Percentiles rank a stretch among this genome's conserved stretches.
Evolutionary conservation across 2,797 vertebrate species (phyloP).

Genomic region (Siniperca obscura): DNA sequence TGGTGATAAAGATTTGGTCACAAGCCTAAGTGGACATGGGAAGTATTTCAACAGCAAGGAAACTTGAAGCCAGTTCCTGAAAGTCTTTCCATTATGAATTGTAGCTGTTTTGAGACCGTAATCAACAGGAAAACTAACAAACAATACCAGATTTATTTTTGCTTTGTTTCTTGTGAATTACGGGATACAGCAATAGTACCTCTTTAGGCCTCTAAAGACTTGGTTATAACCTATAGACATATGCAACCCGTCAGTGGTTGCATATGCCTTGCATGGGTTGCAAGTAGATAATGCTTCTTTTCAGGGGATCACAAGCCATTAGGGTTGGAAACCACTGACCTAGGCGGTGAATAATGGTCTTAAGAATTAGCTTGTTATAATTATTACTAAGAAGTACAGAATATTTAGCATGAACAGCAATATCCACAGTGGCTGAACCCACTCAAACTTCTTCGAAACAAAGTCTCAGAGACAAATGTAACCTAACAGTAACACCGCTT

Average conservation of each 20-base stretch:
- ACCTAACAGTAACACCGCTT: too few species aligned
- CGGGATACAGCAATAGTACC: too few species aligned
- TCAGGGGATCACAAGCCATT: neutral
- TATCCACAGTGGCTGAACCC: neutral
- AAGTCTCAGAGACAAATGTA: too few species aligned
- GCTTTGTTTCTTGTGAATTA: neutral
- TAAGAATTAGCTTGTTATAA: neutral
- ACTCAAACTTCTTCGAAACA: neutral
- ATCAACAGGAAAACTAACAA: neutral
- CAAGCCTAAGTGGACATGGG: slow-evolving; percentile 14
- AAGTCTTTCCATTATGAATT: neutral
- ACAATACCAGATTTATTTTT: neutral
- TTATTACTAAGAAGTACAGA: neutral
- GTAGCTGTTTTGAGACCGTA: neutral
- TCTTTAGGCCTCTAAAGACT: neutral
- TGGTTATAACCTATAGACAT: neutral
- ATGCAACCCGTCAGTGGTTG: too few species aligned
- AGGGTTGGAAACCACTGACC: neutral
- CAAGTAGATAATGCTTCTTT: neutral
- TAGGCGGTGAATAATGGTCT: neutral
- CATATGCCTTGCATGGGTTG: neutral
- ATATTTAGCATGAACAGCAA: neutral
- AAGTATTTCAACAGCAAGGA: slow-evolving; percentile 31
- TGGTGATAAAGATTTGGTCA: slow-evolving; percentile 46
- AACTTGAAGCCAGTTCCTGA: neutral